phyloP scores from a whole-genome alignment of 2,797 vertebrate species.

The Borostomias antarcticus region DNA sequence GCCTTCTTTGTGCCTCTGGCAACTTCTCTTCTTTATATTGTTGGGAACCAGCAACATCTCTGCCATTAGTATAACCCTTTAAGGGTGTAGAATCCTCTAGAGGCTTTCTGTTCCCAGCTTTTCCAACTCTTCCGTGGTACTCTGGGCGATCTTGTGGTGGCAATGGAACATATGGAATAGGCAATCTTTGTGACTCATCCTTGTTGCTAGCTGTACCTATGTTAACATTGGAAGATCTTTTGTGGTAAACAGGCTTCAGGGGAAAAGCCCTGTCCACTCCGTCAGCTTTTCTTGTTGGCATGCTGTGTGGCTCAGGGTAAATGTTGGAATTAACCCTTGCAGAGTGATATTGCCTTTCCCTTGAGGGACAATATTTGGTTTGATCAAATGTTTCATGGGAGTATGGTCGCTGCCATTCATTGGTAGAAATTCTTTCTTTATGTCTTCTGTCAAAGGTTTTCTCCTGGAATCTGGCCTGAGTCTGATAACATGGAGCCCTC shows the following conservation, averaged over 20 bases:
- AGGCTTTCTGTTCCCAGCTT: neutral
- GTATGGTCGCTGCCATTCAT: conserved; percentile 39
- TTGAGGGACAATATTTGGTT: conserved; percentile 35
- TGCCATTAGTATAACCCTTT: conserved; percentile 18
- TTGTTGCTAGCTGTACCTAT: too few species aligned
- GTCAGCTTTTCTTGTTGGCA: conserved; percentile 49
- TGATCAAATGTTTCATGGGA: conserved; percentile 35
- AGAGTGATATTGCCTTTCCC: conserved; percentile 29
- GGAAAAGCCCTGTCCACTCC: conserved; percentile 75
- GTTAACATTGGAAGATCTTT: conserved; percentile 43
- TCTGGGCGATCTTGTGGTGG: conserved; percentile 27
- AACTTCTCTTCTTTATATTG: conserved; percentile 12
- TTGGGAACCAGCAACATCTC: conserved; percentile 23
- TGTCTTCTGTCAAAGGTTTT: conserved; percentile 51
- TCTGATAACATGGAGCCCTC: conserved; percentile 30
- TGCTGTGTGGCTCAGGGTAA: conserved; percentile 39
- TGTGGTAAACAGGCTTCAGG: conserved; percentile 78
- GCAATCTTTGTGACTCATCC: conserved; percentile 39
- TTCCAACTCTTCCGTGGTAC: conserved; percentile 33
- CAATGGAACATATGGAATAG: conserved; percentile 22
- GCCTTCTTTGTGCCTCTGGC: conserved; percentile 42
- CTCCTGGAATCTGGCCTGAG: conserved; percentile 47
- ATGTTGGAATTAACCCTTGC: conserved; percentile 29
- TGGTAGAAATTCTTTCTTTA: conserved; percentile 40
- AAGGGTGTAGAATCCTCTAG: neutral